phyloP scores from a whole-genome alignment of 2,113 vertebrate species.

The Hyla sarda region DNA sequence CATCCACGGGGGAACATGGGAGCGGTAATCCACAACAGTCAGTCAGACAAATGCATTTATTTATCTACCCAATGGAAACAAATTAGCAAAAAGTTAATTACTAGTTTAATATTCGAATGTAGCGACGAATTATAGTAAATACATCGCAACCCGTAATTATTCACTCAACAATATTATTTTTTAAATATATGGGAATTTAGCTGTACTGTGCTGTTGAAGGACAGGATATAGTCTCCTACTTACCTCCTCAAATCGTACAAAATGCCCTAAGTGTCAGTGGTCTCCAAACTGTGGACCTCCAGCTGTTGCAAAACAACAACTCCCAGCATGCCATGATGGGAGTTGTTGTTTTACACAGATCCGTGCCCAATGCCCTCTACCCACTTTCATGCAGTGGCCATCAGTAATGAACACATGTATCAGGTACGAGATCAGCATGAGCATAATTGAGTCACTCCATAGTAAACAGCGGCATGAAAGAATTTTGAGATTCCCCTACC shows the following conservation, averaged over 20 bases:
- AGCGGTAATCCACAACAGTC: neutral
- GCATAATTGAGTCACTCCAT: too few relatives aligned
- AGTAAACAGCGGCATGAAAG: too few relatives aligned
- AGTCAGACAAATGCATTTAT: conserved; percentile 15
- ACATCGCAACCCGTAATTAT: neutral
- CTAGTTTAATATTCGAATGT: neutral
- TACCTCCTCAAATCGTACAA: neutral
- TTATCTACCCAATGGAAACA: neutral
- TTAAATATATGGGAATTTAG: neutral
- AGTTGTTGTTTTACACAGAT: too few relatives aligned
- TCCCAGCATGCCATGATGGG: neutral
- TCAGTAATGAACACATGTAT: too few relatives aligned
- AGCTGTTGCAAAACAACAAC: neutral
- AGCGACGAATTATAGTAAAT: neutral
- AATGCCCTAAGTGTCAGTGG: neutral
- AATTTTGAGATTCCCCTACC: too few relatives aligned
- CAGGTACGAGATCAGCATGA: too few relatives aligned
- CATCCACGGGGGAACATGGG: neutral
- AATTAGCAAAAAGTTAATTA: neutral
- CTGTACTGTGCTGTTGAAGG: neutral
- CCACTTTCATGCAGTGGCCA: too few relatives aligned
- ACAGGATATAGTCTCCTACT: neutral
- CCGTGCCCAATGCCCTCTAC: too few relatives aligned
- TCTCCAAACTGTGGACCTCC: too few relatives aligned
- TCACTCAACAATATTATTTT: neutral